These are phyloP conservation scores for Calonectris borealis DNA, from an alignment of 2,113 vertebrate genomes.

Conservation along the genomic window DNA sequence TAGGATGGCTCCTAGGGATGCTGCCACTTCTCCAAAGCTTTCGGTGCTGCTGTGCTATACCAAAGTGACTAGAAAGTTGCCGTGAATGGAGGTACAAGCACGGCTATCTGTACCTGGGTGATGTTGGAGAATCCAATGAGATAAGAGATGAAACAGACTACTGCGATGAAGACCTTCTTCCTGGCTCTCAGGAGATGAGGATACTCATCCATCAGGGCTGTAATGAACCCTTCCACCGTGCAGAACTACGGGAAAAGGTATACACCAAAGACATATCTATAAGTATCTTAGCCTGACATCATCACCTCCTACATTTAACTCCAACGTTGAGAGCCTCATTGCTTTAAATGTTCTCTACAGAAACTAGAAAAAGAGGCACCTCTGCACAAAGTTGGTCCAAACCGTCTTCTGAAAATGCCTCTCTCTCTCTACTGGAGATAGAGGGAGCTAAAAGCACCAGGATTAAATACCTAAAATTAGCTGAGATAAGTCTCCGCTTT, in stretches of 20 bases:
- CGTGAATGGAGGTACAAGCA: neutral
- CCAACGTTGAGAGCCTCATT: neutral
- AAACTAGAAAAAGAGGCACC: neutral
- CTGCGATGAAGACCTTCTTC: constrained; percentile 88
- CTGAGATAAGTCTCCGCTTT: neutral
- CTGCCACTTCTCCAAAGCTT: neutral
- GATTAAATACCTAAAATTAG: neutral
- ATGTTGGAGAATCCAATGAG: constrained; percentile 90
- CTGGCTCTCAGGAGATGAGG: constrained; percentile 81
- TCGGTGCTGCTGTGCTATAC: neutral
- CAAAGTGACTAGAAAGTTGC: neutral
- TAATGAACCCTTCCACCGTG: constrained; percentile 91
- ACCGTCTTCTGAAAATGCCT: neutral
- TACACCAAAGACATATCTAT: neutral
- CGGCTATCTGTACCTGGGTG: constrained; percentile 77
- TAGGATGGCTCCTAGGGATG: neutral
- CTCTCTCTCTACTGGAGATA: neutral
- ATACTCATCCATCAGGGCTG: constrained; percentile 88
- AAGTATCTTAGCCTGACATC: neutral
- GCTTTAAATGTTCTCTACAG: neutral
- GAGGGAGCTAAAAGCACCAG: neutral
- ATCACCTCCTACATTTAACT: neutral
- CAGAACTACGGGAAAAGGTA: constrained; percentile 78
- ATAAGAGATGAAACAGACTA: constrained; percentile 86
- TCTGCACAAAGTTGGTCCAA: neutral